Evolutionary conservation across 2,888 invertebrate genomes (phyloP), one percentile per base, ranked within the genome.

Genomic region (Phaonia tiefii): DNA sequence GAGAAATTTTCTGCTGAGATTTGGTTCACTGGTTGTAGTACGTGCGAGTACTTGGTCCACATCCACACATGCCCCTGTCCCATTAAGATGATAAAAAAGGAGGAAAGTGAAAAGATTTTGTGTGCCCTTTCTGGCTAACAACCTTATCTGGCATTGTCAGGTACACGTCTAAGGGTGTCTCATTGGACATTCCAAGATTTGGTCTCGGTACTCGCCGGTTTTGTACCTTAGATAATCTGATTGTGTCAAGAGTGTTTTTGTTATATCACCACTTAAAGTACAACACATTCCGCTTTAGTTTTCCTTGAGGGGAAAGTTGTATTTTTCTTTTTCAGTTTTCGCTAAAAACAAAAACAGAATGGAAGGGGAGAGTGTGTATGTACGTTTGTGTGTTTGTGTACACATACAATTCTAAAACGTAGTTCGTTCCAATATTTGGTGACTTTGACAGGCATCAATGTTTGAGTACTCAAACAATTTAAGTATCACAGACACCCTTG

Each of bases 381-480:
- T 3, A 8, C 4, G 37, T 58, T 26, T 26, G 3, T 56, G 3
- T 56, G 25, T n/a, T 20, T 49, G 10, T 54, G 25, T 54, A 54
- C 54, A 25, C 25, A 54, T 15, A 49, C 37, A 20, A 49, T 10
- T 65, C 51, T 42, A 67, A 60, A 70, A 65, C 65, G 44, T 46
- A 56, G 54, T 58, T 65, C 63, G 54, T 54, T 65, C 56, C 70
- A 75, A 39, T 77, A 67, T 25, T 69, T 58, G 39, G 54, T 77
- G 75, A 81, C 58, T 75, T 75, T 81, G 81, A 78, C 81, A 81
- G 81, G 54, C 81, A 78, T 72, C 78, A 75, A 71, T 69, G 75
- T 76, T 73, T 69, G 46, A 65, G 42, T 77, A 44, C 74, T 51
- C 60, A 74, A 75, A 56, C 63, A 75, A 71, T 77, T 80, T 66